Evolutionary conservation across 2,888 invertebrate genomes (phyloP).

Genomic region (Eupithecia subumbrata): DNA sequence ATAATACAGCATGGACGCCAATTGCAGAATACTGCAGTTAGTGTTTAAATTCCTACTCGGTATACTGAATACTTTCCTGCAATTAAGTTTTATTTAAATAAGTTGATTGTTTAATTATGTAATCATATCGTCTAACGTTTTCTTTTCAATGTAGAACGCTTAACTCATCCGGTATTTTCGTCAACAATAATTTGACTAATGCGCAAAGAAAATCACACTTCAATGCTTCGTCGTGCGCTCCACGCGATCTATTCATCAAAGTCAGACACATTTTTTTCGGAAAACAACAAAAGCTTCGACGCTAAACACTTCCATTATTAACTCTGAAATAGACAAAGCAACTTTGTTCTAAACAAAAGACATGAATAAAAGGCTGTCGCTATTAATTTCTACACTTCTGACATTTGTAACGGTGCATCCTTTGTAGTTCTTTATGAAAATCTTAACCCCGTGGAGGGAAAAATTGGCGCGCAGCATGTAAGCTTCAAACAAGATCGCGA

Average conservation of each 20-base stretch:
- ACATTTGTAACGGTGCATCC: constrained; percentile 78
- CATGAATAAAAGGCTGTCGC: constrained; percentile 77
- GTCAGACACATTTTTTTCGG: constrained; percentile 68
- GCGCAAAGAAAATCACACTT: constrained; percentile 72
- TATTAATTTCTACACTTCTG: constrained; percentile 80
- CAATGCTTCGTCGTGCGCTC: constrained; percentile 71
- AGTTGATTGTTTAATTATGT: background rate
- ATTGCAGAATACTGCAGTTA: too few species aligned
- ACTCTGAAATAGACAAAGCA: constrained; percentile 78
- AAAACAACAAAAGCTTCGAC: constrained; percentile 76
- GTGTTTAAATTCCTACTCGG: too few species aligned
- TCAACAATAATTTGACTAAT: constrained; percentile 61
- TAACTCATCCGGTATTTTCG: constrained; percentile 23
- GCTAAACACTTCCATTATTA: constrained; percentile 82
- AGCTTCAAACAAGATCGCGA: constrained; percentile 54
- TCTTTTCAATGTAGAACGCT: background rate
- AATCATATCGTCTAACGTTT: background rate
- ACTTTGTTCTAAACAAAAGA: constrained; percentile 76
- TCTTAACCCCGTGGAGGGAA: constrained; percentile 68
- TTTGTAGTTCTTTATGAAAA: constrained; percentile 60
- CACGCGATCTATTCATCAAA: constrained; percentile 76
- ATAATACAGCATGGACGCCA: too few species aligned
- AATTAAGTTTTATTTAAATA: too few species aligned
- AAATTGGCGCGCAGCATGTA: constrained; percentile 76
- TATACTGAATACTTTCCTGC: too few species aligned